Evolutionary conservation across 2,888 invertebrate species (phyloP).

Genomic region (Eueremaeus valkanovi): DNA sequence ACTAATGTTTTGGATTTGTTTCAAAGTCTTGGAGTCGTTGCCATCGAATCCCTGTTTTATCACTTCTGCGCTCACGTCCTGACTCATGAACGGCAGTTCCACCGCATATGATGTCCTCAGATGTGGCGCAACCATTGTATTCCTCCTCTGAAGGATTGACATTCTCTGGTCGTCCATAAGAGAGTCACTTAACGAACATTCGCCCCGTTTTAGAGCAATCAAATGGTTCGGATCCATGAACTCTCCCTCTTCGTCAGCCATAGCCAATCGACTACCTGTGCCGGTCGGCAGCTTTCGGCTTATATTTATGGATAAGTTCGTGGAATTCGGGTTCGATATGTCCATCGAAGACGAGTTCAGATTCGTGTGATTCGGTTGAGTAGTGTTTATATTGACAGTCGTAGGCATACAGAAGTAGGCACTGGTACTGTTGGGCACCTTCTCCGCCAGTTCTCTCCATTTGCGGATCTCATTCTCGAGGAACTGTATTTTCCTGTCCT

Average conservation of each 20-base stretch:
- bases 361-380: neutral
- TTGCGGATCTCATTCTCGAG: neutral
- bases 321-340: neutral
- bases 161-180: slow-evolving; percentile 51
- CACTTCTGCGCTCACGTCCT: neutral
- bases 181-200: slow-evolving; percentile 41
- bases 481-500: neutral
- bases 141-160: slow-evolving; percentile 50
- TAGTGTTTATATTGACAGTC: neutral
- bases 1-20: neutral
- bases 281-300: slow-evolving; percentile 35
- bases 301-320: neutral
- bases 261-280: slow-evolving; percentile 40
- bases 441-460: neutral
- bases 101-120: slow-evolving; percentile 53
- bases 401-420: neutral
- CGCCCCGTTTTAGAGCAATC: slow-evolving; percentile 41
- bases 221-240: slow-evolving; percentile 44
- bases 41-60: slow-evolving; percentile 3
- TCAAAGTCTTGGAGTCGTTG: neutral
- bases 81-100: slow-evolving; percentile 49
- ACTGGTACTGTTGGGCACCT: neutral
- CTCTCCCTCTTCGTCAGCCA: slow-evolving; percentile 47
- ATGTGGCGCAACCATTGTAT: slow-evolving; percentile 53
- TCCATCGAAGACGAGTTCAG: neutral